Base-by-base conservation (phyloP, 2,888 invertebrate species). In the Noctua janthina region DNA sequence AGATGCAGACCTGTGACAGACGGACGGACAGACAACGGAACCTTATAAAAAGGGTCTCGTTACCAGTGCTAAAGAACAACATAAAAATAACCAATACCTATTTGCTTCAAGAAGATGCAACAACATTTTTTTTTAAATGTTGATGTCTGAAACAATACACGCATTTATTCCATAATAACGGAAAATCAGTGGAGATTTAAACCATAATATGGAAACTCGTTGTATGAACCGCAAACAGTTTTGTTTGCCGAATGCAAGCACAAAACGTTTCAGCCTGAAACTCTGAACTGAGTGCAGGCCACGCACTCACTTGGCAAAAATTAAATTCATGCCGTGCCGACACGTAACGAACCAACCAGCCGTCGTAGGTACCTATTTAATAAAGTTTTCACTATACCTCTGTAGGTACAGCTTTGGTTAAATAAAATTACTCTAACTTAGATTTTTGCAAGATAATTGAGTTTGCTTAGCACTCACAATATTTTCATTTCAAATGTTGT, bases 241-340 rank as follows among this genome's bases (percentile, higher is more conserved):
- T n/a, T 23, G 29, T 73, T 73, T 66, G 17, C 51, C 8, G 29
- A 78, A 71, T 54, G 43, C 39, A 43, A 74, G 23, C 43, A 59
- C n/a, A 51, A 67, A 74, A 71, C 43, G 11, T 54, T 73, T 76
- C 70, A 62, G 56, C 20, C 15, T 54, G 46, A 69, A 79, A 79
- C 35, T 20, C 17, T 29, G 13, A 67, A 70, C 67, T 59, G 4
- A 73, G 66, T 64, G 75, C 73, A 54, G 59, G 46, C 35, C 35
- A 77, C 78, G 69, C 62, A 43, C 43, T 67, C 43, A 72, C 54
- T 73, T 39, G 54, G 43, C 39, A 54, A 62, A 46, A 68, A 46
- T 10, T 13, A 29, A 68, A 68, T 29, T 46, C 68, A n/a, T 68
- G n/a, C 15, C 2, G 7, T 46, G 68, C 46, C 17, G 68, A 1